Evolutionary conservation across 2,113 vertebrate species (phyloP), one percentile per base, ranked within the genome.

Genomic region (Microtus montanus): DNA sequence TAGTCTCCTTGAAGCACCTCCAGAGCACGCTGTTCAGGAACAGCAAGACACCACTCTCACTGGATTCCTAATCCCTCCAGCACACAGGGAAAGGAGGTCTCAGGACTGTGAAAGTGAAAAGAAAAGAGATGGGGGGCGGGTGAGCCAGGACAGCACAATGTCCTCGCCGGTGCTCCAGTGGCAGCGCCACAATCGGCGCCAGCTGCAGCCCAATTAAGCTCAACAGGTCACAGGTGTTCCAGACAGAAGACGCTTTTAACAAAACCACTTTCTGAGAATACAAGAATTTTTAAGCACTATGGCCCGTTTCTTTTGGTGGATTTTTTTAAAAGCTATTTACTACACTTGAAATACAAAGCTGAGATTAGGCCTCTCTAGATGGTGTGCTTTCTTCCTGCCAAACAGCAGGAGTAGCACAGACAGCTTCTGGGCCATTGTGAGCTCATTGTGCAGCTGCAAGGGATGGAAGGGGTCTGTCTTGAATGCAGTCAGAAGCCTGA

Each of bases 171-270:
- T 79, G 97, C 95, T 95, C 97, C 97, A 96, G 98, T 89, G 96
- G 93, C 92, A 44, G 87, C n/a, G 0, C 86, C 96, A 97, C 98
- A 98, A 96, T 98, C 70, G 58, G 79, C 95, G 90, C 98, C 98
- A 98, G 98, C 98, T 98, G 98, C 98, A 98, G 98, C 97, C 98
- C 98, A 98, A 98, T 98, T 98, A 98, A 98, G 98, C 90, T 96
- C 97, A 52, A 96, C 98, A 98, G 97, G 97, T 98, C 98, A 98
- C 98, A 98, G 98, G 98, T 98, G 98, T 98, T 98, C 98, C 98
- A 92, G 64, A 93, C 98, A 98, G 98, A 97, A 22, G 80, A 96
- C 1, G 92, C 94, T 86, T 83, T 96, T 93, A 97, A 98, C 97
- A 97, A 98, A 98, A 98, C 97, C 98, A 96, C 97, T 97, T 97